Conservation (phyloP, 2,797 vertebrate genomes). For the Dromococcyx pavoninus region DNA sequence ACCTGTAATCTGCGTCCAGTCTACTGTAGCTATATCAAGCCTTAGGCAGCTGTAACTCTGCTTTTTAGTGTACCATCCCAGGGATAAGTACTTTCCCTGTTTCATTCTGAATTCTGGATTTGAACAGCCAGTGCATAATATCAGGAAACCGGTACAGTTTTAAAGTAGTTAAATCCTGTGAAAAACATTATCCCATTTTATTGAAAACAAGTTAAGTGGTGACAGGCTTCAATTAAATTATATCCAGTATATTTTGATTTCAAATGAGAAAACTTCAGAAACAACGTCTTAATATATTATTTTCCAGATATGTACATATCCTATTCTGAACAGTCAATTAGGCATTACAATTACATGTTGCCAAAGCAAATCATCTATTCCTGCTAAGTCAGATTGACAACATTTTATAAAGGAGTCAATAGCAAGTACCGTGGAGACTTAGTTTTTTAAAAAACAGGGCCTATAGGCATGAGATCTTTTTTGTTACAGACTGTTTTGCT, state of each 20-base stretch:
- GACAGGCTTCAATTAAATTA: neutral
- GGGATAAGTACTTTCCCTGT: neutral
- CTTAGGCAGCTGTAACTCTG: conserved; percentile 11
- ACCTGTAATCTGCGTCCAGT: neutral
- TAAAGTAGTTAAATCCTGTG: neutral
- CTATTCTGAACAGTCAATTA: neutral
- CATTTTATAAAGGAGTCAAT: neutral
- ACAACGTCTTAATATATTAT: neutral
- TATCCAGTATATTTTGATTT: neutral
- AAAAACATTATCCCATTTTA: neutral
- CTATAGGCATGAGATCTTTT: neutral
- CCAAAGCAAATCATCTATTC: neutral
- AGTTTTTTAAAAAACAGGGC: neutral
- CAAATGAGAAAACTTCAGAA: neutral
- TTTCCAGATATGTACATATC: neutral
- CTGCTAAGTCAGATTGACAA: neutral
- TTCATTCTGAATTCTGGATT: neutral
- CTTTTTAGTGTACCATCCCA: neutral
- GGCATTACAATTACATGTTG: neutral
- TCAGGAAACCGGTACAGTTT: neutral
- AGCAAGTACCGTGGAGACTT: neutral
- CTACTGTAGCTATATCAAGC: neutral
- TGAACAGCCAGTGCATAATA: neutral
- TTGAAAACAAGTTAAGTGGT: neutral
- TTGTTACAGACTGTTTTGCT: neutral